A percentile compares a stretch with the other conserved stretches of the same genome.
Evolutionary conservation across 2,797 vertebrate species (phyloP).

Genomic region (Cossypha niveicapilla): DNA sequence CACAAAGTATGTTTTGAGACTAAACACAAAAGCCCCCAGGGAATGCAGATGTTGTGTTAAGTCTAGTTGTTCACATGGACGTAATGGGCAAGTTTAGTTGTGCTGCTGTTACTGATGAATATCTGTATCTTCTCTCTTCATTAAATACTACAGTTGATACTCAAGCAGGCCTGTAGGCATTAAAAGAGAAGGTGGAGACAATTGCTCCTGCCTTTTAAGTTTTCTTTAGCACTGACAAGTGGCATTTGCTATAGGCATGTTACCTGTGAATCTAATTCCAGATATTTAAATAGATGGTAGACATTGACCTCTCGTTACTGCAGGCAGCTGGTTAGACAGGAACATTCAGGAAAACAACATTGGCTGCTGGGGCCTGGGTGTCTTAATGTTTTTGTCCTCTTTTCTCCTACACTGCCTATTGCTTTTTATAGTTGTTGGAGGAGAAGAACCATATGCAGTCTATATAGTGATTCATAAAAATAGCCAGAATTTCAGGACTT

Average conservation of each 20-base stretch:
- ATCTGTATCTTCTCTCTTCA: not conserved
- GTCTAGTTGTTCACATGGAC: not conserved
- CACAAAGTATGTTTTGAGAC: not conserved
- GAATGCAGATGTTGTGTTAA: not conserved
- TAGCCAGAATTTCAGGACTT: not conserved
- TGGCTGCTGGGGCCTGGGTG: not conserved
- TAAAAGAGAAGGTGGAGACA: not conserved
- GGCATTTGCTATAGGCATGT: not conserved
- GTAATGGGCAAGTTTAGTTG: not conserved
- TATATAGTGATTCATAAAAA: not conserved
- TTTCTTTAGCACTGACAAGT: not conserved
- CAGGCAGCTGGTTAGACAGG: not conserved
- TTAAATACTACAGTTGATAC: not conserved
- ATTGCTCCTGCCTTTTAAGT: not conserved
- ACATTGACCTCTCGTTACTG: not conserved
- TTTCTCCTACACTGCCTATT: not conserved
- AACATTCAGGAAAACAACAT: not conserved
- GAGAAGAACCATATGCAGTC: not conserved
- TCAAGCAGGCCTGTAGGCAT: not conserved
- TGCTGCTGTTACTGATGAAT: not conserved
- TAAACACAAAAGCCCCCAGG: not conserved
- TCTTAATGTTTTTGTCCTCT: not conserved
- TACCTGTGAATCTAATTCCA: not conserved
- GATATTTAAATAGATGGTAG: not conserved
- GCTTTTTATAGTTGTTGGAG: not conserved